phyloP scores from a whole-genome alignment of 2,888 invertebrate genomes.

The Spatulosminthurus flaviceps region DNA sequence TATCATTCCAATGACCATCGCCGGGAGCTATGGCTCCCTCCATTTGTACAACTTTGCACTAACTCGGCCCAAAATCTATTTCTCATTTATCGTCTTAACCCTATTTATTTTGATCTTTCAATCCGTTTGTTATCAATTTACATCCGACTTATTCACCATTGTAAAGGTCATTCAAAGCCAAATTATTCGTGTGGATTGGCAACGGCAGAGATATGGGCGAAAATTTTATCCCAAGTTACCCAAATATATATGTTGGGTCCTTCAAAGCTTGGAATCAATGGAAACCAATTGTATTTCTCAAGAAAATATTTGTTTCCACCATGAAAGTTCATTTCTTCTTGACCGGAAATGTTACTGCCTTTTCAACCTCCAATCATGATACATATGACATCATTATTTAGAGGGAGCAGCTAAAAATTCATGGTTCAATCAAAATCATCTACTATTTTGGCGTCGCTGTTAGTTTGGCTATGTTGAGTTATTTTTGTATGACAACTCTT shows the following conservation, averaged over 20 bases:
- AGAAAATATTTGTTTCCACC: neutral
- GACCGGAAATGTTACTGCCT: too few species aligned
- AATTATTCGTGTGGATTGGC: neutral
- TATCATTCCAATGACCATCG: slow-evolving; percentile 18
- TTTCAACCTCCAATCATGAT: too few species aligned
- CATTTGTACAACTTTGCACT: neutral
- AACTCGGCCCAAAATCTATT: neutral
- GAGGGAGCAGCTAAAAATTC: too few species aligned
- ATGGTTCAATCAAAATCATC: too few species aligned
- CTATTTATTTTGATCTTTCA: slow-evolving; percentile 7
- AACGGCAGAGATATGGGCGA: neutral
- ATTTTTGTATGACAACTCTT: too few species aligned
- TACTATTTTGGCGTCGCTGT: too few species aligned
- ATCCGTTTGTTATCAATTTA: neutral
- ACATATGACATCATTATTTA: too few species aligned
- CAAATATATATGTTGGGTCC: neutral
- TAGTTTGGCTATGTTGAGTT: too few species aligned
- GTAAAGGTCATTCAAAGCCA: neutral
- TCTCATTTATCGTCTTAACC: neutral
- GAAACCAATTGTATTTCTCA: slow-evolving; percentile 18
- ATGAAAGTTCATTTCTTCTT: slow-evolving; percentile 39
- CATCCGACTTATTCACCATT: neutral
- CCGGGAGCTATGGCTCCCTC: slow-evolving; percentile 1
- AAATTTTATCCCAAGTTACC: neutral
- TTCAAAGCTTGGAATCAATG: slow-evolving; percentile 25